Evolutionary conservation across 2,797 vertebrate genomes (phyloP).

Genomic region (Catamblyrhynchus diadema): DNA sequence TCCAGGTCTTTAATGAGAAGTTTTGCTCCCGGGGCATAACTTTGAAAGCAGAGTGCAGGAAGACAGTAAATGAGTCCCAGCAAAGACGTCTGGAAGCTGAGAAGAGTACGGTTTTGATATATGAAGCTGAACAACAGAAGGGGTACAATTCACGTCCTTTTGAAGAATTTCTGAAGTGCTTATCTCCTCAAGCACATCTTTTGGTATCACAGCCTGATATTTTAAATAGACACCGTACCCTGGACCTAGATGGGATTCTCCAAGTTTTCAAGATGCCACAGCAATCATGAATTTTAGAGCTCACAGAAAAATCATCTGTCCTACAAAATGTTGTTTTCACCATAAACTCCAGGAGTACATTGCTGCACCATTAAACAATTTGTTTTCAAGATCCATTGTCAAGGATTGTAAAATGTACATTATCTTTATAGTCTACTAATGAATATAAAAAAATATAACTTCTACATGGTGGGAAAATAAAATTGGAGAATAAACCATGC

Average conservation of each 20-base stretch:
- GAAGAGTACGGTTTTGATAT: neutral
- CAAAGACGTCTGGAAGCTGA: constrained; percentile 17
- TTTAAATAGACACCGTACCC: neutral
- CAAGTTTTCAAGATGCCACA: neutral
- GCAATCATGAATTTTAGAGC: neutral
- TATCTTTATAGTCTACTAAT: neutral
- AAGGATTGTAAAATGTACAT: neutral
- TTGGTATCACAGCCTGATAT: neutral
- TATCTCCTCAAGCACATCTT: neutral
- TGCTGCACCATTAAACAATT: neutral
- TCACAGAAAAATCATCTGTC: neutral
- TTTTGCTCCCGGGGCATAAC: constrained; percentile 57
- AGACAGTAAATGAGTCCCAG: constrained; percentile 38
- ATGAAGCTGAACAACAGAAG: neutral
- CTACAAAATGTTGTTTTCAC: neutral
- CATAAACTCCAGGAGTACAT: neutral
- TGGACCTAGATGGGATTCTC: neutral
- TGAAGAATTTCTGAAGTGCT: neutral
- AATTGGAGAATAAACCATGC: neutral
- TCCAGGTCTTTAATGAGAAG: constrained; percentile 34
- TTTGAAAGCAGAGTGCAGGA: constrained; percentile 50
- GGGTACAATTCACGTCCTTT: neutral
- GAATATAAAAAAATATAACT: neutral
- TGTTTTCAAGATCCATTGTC: neutral
- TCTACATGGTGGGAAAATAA: neutral